Evolutionary conservation across 1,140 invertebrate genomes (phyloP).

Genomic region (Dendroctonus ponderosae): DNA sequence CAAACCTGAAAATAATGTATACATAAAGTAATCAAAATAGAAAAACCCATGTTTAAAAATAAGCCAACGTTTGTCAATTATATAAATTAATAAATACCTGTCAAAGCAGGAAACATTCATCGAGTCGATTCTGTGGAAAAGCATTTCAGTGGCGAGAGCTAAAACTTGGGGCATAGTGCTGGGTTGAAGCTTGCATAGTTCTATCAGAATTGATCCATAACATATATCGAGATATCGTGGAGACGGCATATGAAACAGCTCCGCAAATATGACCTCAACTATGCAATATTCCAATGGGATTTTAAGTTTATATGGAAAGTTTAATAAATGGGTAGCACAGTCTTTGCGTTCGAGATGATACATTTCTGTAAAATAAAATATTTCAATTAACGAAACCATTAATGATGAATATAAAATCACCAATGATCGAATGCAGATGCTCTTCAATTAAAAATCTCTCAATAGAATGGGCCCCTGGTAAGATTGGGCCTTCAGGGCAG

Average conservation of each 20-base stretch:
- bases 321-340: conserved; percentile 88
- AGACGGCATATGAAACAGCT: conserved; percentile 90
- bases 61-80: background rate
- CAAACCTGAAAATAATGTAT: conserved; percentile 62
- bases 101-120: conserved; percentile 98
- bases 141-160: conserved; percentile 95
- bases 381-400: background rate
- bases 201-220: conserved; percentile 94
- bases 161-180: conserved; percentile 96
- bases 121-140: conserved; percentile 92
- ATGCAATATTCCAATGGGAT: conserved; percentile 98
- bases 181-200: conserved; percentile 95
- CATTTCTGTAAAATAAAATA: conserved; percentile 58
- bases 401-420: conserved; percentile 7
- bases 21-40: background rate
- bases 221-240: conserved; percentile 87
- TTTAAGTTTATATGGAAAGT: conserved; percentile 89
- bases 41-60: background rate
- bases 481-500: conserved; percentile 86
- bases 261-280: conserved; percentile 93
- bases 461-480: conserved; percentile 95
- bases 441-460: conserved; percentile 98
- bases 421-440: conserved; percentile 89
- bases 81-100: conserved; percentile 44
- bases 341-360: conserved; percentile 89